These are phyloP conservation scores for Cichladusa arquata DNA, from an alignment of 2,113 vertebrate genomes.

Conservation along the genomic window DNA sequence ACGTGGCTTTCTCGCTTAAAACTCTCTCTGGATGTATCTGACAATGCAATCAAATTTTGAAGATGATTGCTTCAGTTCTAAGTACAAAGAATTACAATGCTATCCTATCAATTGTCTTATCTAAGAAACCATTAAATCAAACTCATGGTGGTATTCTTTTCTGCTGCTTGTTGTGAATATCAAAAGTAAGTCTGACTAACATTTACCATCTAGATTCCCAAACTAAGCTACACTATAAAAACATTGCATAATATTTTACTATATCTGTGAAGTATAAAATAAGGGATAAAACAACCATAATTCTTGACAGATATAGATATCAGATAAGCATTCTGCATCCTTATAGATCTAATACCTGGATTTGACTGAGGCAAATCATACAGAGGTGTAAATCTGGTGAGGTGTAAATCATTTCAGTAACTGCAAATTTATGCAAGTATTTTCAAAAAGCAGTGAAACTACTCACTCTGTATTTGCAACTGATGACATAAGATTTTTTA, in stretches of 20 bases:
- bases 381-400: not conserved
- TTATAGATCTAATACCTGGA: not conserved
- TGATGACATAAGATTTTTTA: not conserved
- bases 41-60: slow-evolving; percentile 3
- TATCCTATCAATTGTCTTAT: not conserved
- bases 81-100: not conserved
- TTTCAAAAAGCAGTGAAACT: not conserved
- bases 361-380: not conserved
- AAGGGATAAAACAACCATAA: not conserved
- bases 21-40: not conserved
- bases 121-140: not conserved
- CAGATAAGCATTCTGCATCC: not conserved
- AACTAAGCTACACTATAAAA: not conserved
- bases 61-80: not conserved
- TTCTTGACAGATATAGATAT: not conserved
- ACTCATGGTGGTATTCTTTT: not conserved
- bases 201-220: not conserved
- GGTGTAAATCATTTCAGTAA: not conserved
- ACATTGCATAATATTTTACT: not conserved
- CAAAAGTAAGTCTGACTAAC: not conserved
- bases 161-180: not conserved
- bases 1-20: not conserved
- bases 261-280: not conserved
- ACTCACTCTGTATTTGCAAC: not conserved
- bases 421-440: not conserved